Conservation (phyloP, 2,113 vertebrate genomes). For the Marmota monax region DNA sequence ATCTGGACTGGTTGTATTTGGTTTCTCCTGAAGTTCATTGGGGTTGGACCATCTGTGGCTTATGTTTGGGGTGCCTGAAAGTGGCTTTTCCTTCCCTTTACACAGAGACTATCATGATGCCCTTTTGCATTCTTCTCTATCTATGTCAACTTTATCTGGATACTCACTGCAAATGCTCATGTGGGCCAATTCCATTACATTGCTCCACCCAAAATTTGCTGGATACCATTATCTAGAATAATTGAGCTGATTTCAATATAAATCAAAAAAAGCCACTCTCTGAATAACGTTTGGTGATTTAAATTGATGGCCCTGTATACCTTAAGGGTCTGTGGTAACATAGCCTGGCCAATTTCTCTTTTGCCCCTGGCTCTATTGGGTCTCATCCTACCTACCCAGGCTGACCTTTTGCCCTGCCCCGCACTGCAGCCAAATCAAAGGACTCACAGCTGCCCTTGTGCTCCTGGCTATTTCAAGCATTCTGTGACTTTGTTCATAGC, state of each 20-base stretch:
- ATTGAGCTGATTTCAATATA: background rate
- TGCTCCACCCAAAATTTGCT: background rate
- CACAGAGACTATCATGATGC: background rate
- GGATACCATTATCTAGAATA: background rate
- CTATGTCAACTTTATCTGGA: background rate
- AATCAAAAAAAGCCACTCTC: background rate
- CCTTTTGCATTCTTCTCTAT: background rate
- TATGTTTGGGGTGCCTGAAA: background rate
- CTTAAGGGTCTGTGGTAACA: background rate
- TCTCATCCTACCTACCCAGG: background rate
- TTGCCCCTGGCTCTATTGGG: background rate
- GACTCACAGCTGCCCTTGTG: background rate
- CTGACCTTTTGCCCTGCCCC: background rate
- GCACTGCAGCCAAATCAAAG: conserved; percentile 47
- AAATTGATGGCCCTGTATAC: background rate
- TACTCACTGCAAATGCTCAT: background rate
- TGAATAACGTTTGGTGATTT: background rate
- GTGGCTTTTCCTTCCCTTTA: background rate
- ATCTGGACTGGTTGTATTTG: background rate
- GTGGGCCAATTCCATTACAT: background rate
- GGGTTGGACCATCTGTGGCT: background rate
- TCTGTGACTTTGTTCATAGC: background rate
- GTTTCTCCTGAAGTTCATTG: background rate
- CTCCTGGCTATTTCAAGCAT: background rate
- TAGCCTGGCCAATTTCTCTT: background rate